A percentile compares a stretch with the other conserved stretches of the same genome.
Conservation (phyloP, 2,888 invertebrate species). For the Norana najaformis region DNA sequence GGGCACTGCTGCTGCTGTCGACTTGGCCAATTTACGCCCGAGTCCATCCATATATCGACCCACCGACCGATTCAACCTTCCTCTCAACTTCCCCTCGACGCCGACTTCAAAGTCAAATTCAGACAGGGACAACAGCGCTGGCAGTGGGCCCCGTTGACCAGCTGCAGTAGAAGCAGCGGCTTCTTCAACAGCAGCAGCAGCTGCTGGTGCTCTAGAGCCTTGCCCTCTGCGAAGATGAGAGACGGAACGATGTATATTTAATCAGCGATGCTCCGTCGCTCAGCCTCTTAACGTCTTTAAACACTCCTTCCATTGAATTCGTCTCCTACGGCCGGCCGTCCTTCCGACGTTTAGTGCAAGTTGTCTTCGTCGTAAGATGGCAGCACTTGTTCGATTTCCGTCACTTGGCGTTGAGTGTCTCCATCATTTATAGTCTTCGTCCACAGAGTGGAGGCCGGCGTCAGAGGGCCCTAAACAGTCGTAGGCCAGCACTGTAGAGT, state of each 20-base stretch:
- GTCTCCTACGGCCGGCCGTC: neutral
- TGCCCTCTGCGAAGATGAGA: neutral
- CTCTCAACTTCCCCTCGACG: neutral
- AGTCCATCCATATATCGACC: neutral
- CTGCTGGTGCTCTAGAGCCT: neutral
- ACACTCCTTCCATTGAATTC: neutral
- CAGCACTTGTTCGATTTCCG: neutral
- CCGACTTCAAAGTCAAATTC: neutral
- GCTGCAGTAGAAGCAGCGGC: too few species aligned
- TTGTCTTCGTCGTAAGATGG: neutral
- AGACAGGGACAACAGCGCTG: neutral
- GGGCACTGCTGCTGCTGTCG: neutral
- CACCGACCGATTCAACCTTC: neutral
- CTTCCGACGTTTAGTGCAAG: neutral
- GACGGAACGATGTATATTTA: neutral
- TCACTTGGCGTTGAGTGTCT: neutral
- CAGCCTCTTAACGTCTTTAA: conserved; percentile 1
- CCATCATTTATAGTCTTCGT: neutral
- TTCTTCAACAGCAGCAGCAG: too few species aligned
- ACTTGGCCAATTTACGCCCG: neutral
- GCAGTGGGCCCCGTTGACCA: neutral
- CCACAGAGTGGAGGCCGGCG: neutral
- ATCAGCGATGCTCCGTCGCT: neutral
- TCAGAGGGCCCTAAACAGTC: neutral
- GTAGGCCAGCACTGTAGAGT: too few species aligned